phyloP scores from a whole-genome alignment of 2,113 vertebrate genomes.

The Neotragus pygmaeus region DNA sequence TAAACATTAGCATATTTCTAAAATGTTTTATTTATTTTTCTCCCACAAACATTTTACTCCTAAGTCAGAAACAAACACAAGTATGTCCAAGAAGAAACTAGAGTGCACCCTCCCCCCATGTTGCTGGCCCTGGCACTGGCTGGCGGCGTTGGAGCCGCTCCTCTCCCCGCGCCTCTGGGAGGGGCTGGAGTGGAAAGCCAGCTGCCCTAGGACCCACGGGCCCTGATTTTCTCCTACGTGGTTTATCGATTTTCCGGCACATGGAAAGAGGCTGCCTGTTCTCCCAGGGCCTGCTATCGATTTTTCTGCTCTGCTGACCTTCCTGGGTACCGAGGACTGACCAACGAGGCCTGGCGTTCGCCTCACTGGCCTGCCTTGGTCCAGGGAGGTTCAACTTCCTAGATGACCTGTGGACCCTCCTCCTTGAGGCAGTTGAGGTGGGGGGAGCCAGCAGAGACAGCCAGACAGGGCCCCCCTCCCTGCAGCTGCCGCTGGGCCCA shows the following conservation, averaged over 20 bases:
- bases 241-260: not conserved
- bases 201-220: not conserved
- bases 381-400: not conserved
- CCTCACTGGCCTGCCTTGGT: not conserved
- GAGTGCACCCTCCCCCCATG: accelerated
- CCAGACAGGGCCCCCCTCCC: accelerated
- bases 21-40: not conserved
- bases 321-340: not conserved
- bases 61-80: not conserved
- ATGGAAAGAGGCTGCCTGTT: not conserved
- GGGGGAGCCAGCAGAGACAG: not conserved
- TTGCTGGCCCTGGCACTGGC: accelerated
- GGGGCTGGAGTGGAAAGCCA: accelerated
- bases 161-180: not conserved
- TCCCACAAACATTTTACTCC: not conserved
- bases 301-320: not conserved
- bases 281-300: not conserved
- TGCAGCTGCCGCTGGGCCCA: not conserved
- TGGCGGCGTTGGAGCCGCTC: accelerated
- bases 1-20: not conserved
- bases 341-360: accelerated
- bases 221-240: not conserved
- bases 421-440: not conserved
- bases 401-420: not conserved
- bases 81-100: not conserved